phyloP scores from a whole-genome alignment of 2,797 vertebrate species.

The Enteromius unitaeniatus region DNA sequence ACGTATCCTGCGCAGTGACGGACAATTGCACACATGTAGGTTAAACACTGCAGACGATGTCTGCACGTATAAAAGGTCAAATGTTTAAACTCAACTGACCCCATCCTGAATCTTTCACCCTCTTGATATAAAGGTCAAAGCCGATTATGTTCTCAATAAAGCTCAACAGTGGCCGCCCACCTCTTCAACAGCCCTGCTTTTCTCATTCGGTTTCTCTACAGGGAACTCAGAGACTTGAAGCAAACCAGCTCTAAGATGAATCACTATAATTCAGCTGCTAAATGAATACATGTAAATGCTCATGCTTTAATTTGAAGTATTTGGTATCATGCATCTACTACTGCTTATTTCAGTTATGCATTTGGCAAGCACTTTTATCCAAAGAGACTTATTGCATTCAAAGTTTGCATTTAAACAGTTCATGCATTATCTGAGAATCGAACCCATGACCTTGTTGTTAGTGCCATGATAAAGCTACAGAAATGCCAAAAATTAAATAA shows the following conservation, averaged over 20 bases:
- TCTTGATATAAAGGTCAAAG: conserved; percentile 13
- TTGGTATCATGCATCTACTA: neutral
- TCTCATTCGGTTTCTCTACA: neutral
- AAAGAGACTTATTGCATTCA: neutral
- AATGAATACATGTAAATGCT: too few species aligned
- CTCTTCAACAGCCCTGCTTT: neutral
- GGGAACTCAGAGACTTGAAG: conserved; percentile 1
- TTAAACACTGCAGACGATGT: neutral
- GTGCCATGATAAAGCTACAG: neutral
- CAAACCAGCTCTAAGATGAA: neutral
- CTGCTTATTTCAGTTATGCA: neutral
- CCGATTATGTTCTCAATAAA: conserved; percentile 32
- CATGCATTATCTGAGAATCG: neutral
- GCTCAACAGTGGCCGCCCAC: neutral
- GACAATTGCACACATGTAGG: conserved; percentile 5
- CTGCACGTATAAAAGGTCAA: neutral
- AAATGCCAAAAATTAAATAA: neutral
- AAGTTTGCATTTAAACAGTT: neutral
- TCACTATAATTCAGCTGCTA: neutral
- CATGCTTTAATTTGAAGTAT: neutral
- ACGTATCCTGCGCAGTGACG: neutral
- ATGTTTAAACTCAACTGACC: conserved; percentile 13
- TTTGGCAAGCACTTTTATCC: neutral
- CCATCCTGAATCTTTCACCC: conserved; percentile 17
- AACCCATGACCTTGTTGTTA: neutral